Base-by-base conservation (phyloP, 2,888 invertebrate genomes). In the Dicycla oo region DNA sequence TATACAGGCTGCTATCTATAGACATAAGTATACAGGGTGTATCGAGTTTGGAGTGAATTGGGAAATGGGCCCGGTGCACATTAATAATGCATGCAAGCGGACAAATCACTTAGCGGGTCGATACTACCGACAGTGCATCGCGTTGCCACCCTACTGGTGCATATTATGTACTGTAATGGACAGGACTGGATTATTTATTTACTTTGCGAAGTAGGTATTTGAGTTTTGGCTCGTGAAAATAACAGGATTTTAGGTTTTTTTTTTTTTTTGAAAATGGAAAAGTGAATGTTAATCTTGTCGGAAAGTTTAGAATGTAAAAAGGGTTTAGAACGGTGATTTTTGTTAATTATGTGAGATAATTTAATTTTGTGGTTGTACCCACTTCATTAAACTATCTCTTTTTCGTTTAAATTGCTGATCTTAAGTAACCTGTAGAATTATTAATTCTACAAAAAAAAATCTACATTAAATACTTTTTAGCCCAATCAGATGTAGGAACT, bases 81-180 rank as follows among this genome's bases (percentile, higher is more conserved):
- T 94, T 88, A 93, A 94, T 93, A 92, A 94, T 94, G 91, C 93
- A 94, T 40, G 89, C 85, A 88, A 93, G 91, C 94, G 93, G 93
- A 93, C 93, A 93, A 92, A 93, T 90, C 94, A 93, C 94, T 94
- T 92, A 93, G 90, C 89, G 90, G 85, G 81, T 83, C 87, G 86
- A 87, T 88, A 86, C 74, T 76, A 73, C 78, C 80, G 82, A 83
- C 75, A 73, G 70, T 84, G 86, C 87, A 87, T 64, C 67, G 77
- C 65, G 69, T 80, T 82, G 82, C 83, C 75, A 86, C 82, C 82
- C 80, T 80, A 80, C 65, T 73, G 70, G 34, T 77, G 86, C 80
- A 84, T 71, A 82, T 84, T 70, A 84, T 85, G 73, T 86, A 80
- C 67, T 56, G 72, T 75, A 73, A 77, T 74, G 77, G 77, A 69